Percentiles rank a stretch among this genome's conserved stretches.
phyloP scores from a whole-genome alignment of 2,797 vertebrate genomes.

The Hydrolagus colliei region DNA sequence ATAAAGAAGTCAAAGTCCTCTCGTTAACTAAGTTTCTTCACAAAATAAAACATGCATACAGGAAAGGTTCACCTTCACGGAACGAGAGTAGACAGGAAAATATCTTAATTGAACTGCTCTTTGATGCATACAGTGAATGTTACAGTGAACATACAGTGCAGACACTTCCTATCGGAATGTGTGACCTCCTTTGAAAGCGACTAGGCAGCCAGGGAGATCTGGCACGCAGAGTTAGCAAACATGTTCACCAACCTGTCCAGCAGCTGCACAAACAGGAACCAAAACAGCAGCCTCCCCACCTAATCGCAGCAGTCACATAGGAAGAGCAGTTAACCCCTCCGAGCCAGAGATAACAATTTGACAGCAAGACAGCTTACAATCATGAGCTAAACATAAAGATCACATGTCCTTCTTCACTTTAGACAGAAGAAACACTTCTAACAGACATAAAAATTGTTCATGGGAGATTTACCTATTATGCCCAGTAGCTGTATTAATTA shows the following conservation, averaged over 20 bases:
- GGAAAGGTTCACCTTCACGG: not conserved
- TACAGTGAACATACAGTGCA: not conserved
- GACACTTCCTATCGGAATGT: not conserved
- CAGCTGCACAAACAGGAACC: not conserved
- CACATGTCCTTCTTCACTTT: not conserved
- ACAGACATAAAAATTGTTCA: too few species aligned
- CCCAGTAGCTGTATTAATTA: too few species aligned
- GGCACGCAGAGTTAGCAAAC: not conserved
- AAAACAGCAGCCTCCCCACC: not conserved
- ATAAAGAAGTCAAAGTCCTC: not conserved
- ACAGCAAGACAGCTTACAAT: not conserved
- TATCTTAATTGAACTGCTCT: not conserved
- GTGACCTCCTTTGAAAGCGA: not conserved
- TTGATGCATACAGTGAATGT: not conserved
- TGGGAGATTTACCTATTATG: too few species aligned
- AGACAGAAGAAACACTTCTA: not conserved
- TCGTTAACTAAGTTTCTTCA: not conserved
- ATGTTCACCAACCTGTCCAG: not conserved
- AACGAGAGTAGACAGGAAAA: not conserved
- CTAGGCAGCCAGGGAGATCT: not conserved
- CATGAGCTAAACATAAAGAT: not conserved
- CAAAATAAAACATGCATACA: not conserved
- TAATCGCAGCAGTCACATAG: not conserved
- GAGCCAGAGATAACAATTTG: not conserved
- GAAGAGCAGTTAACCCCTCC: not conserved